Percentiles rank a stretch among this genome's conserved stretches.
Evolutionary conservation across 2,797 vertebrate genomes (phyloP).

Genomic region (Acanthurus lineatus): DNA sequence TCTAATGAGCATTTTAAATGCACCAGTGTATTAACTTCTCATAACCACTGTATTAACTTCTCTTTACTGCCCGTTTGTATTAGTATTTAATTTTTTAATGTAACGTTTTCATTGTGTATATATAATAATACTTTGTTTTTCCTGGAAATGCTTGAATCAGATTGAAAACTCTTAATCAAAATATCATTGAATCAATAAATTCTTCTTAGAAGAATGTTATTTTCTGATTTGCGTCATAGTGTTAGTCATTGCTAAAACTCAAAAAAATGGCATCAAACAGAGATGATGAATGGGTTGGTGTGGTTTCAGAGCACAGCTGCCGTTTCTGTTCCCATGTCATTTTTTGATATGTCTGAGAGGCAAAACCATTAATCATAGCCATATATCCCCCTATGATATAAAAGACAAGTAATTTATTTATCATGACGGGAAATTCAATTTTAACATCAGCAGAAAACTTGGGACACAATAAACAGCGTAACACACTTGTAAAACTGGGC

Average conservation of each 20-base stretch:
- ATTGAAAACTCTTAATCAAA: conserved; percentile 8
- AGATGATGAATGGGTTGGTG: not conserved
- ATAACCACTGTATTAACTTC: not conserved
- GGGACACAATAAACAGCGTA: conserved; percentile 20
- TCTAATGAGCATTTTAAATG: not conserved
- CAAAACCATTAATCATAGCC: conserved; percentile 25
- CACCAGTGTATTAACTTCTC: not conserved
- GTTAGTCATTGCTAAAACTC: not conserved
- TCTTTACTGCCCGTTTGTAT: not conserved
- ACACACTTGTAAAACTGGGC: not conserved
- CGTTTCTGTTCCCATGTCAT: conserved; percentile 6
- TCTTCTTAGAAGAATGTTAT: not conserved
- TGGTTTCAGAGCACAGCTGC: conserved; percentile 22
- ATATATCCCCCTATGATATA: conserved; percentile 24
- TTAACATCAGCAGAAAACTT: conserved; percentile 29
- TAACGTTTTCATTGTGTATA: not conserved
- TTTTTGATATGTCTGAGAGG: not conserved
- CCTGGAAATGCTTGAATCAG: conserved; percentile 2
- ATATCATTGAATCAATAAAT: conserved; percentile 13
- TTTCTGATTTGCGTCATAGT: not conserved
- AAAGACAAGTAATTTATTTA: conserved; percentile 36
- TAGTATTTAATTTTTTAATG: not conserved
- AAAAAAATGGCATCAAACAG: not conserved
- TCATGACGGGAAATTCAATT: conserved; percentile 40
- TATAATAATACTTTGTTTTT: not conserved